phyloP scores from a whole-genome alignment of 1,140 invertebrate species.

The Drosophila sturtevanti region DNA sequence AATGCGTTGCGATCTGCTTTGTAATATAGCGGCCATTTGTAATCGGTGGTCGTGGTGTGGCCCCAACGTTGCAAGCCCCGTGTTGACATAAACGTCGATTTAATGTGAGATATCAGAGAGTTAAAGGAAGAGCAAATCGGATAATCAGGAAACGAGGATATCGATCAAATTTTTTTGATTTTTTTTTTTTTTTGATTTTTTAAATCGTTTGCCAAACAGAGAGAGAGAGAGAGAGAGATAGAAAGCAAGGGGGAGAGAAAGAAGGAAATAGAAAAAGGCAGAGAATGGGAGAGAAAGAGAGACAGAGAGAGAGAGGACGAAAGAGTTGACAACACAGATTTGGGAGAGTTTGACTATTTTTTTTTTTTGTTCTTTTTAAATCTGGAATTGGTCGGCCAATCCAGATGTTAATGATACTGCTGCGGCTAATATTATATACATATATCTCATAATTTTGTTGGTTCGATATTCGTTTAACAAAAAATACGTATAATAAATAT shows the following conservation, averaged over 20 bases:
- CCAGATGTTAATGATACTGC: neutral
- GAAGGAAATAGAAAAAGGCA: too few species aligned
- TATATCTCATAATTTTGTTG: neutral
- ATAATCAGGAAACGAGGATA: neutral
- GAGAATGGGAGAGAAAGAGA: neutral
- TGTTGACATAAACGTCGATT: slow-evolving; percentile 23
- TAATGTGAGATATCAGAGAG: neutral
- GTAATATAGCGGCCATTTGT: neutral
- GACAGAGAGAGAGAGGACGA: neutral
- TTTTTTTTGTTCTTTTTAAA: neutral
- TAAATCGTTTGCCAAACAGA: slow-evolving; percentile 13
- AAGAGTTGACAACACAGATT: neutral
- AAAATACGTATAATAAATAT: neutral
- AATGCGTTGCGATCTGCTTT: slow-evolving; percentile 24
- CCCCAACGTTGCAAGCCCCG: slow-evolving; percentile 11
- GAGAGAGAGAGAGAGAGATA: neutral
- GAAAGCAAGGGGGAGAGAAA: neutral
- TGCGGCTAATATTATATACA: slow-evolving; percentile 1
- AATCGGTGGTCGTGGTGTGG: slow-evolving; percentile 5
- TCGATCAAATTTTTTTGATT: neutral
- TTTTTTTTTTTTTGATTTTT: neutral
- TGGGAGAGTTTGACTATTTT: neutral
- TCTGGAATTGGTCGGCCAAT: neutral
- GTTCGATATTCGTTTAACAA: neutral
- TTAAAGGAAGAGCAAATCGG: neutral